These are phyloP conservation scores for Bombus confusus DNA, from an alignment of 1,140 invertebrate genomes.

Conservation along the genomic window DNA sequence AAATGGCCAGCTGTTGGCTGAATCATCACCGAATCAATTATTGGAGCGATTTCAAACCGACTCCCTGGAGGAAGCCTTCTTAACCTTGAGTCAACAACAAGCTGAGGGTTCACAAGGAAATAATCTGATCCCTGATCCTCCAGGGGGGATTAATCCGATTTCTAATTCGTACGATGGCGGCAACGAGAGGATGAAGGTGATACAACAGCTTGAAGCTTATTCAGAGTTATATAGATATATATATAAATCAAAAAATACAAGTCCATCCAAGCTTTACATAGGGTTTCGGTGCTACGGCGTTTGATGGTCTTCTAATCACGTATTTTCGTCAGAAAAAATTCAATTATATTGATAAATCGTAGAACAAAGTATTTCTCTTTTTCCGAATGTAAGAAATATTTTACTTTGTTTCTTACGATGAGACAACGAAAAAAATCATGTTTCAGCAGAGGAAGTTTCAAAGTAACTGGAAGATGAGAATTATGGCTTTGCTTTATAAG, in stretches of 20 bases:
- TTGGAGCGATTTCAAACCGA: conserved; percentile 85
- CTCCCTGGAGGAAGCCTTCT: conserved; percentile 89
- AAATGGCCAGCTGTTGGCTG: conserved; percentile 91
- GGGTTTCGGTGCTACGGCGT: no score
- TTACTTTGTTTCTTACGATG: background rate
- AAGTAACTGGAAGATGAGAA: conserved; percentile 10
- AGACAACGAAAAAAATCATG: background rate
- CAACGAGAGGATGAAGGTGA: no score
- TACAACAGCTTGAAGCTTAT: no score
- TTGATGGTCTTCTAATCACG: no score
- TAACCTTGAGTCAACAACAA: conserved; percentile 87
- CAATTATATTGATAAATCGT: background rate
- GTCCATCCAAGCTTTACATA: no score
- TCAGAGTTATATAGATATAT: no score
- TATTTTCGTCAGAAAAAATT: background rate
- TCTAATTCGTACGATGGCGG: background rate
- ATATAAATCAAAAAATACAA: no score
- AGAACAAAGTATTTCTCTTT: background rate
- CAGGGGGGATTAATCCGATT: background rate
- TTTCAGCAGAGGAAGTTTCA: background rate
- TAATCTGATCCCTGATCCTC: no score
- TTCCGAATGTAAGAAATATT: background rate
- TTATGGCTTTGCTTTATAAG: conserved; percentile 84
- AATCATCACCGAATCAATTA: conserved; percentile 89
- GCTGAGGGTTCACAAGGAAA: conserved; percentile 74